Evolutionary conservation across 2,113 vertebrate genomes (phyloP).

Genomic region (Grallaria varia): DNA sequence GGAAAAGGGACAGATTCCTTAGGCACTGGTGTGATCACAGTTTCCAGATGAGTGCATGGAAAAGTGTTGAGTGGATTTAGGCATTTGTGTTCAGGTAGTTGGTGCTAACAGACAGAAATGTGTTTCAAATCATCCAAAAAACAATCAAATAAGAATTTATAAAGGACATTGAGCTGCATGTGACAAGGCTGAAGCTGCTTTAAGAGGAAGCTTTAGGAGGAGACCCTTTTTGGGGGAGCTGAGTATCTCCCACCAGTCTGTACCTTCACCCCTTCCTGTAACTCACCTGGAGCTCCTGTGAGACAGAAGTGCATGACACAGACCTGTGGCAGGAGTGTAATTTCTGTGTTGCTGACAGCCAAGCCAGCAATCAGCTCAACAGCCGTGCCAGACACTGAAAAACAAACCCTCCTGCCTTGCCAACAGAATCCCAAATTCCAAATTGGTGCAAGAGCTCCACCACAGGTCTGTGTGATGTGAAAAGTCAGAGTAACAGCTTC

Average conservation of each 20-base stretch:
- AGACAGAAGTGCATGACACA: not conserved
- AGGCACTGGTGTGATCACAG: not conserved
- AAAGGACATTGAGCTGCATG: not conserved
- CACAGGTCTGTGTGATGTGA: not conserved
- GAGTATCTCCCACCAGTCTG: not conserved
- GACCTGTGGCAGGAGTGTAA: not conserved
- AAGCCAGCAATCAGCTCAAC: not conserved
- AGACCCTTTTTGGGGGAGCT: not conserved
- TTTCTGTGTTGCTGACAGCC: not conserved
- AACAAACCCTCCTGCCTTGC: not conserved
- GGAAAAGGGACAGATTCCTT: not conserved
- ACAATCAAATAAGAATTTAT: not conserved
- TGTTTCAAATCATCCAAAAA: not conserved
- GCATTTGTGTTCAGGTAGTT: not conserved
- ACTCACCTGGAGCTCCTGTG: not conserved
- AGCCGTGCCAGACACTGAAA: not conserved
- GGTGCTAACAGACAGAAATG: not conserved
- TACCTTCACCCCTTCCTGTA: not conserved
- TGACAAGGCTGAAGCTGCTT: not conserved
- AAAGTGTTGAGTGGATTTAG: not conserved
- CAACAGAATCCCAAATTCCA: not conserved
- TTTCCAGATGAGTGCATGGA: not conserved
- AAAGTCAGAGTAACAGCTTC: not conserved
- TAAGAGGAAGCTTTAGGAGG: not conserved
- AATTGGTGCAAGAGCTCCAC: not conserved